Evolutionary conservation across 2,113 vertebrate species (phyloP), one percentile per base, ranked within the genome.

Genomic region (Ailuropoda melanoleuca): DNA sequence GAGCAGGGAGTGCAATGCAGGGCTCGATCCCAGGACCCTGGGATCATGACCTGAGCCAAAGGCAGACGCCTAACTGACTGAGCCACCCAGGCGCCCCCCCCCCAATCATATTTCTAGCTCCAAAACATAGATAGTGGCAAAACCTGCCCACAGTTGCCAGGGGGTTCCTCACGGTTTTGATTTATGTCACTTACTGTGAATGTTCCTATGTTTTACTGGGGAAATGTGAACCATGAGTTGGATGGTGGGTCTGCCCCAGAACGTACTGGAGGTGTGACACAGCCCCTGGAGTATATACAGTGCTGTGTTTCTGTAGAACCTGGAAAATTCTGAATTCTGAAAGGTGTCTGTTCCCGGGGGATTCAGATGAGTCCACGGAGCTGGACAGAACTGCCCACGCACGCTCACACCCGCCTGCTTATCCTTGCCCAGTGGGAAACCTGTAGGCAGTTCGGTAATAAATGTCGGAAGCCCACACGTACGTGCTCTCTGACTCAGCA

Each of bases 401-500:
- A 2, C 1, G 13, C 64, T 74, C 53, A 2, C 14, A 1, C 29
- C 19, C 0, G 1, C 4, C 18, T 74, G 46, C 23, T 6, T 24
- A 9, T 26, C 10, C 39, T 4, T 1, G 37, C 48, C 39, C 23
- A 26, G 34, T 0, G 24, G 81, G 31, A 55, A 19, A 56, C 62
- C 31, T 3, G 37, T 13, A 87, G 43, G 60, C 55, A 18, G 4
- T 23, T 70, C 18, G n/a, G 23, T 17, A 18, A 8, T n/a, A 37
- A 43, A 43, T 21, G 31, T 34, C 64, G 2, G 17, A 81, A 39
- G 56, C 56, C 23, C 70, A 48, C 37, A 19, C 5, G 66, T 12
- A 6, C 4, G 0, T 2, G 21, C 77, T 39, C 17, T 75, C 26
- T 58, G 48, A 88, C 37, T 81, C 53, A 2, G n/a, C 43, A 11